Evolutionary conservation across 1,140 invertebrate genomes (phyloP), one percentile per base, ranked within the genome.

Genomic region (Laodelphax striatellus): DNA sequence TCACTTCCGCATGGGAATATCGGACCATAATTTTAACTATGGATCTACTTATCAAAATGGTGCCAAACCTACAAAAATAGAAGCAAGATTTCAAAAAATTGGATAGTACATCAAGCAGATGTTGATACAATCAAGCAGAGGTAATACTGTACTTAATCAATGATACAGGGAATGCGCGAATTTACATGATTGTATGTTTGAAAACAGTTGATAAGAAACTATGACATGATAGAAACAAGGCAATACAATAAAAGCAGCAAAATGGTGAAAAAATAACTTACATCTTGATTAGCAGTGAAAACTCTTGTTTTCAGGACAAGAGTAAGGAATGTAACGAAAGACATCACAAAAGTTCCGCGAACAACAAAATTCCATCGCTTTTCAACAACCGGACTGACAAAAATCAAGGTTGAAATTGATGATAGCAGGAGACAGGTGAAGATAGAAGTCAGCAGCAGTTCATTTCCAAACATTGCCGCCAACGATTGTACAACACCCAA

Each of bases 391-490:
- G 70, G 68, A 57, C 76, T 72, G 28, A 71, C 52, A 60, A 69
- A 58, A 69, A 72, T 62, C 58, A 68, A 61, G 60, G 65, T 62
- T 52, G 62, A 41, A 19, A 57, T 22, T 5, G 63, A 63, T 5
- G 65, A 61, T 6, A 77, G 60, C n/a, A 77, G 55, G 11, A 78
- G 66, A 11, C 71, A 79, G 0, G 76, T 70, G 43, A 83, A 87
- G 52, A 89, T 69, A 0, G 87, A 91, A 9, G 80, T 80, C 38
- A 88, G 70, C 52, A 90, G 71, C 74, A 90, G 81, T 61, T 82
- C 61, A 81, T 81, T 73, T 70, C 81, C 72, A 80, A 83, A 79
- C 73, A 84, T 73, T 73, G 83, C 16, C 77, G 75, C 67, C 17
- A 74, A 58, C 31, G 72, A 59, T 31, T 67, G 64, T 34, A 66